Evolutionary conservation across 2,113 vertebrate genomes (phyloP).

Genomic region (Phylloscopus trochilus): DNA sequence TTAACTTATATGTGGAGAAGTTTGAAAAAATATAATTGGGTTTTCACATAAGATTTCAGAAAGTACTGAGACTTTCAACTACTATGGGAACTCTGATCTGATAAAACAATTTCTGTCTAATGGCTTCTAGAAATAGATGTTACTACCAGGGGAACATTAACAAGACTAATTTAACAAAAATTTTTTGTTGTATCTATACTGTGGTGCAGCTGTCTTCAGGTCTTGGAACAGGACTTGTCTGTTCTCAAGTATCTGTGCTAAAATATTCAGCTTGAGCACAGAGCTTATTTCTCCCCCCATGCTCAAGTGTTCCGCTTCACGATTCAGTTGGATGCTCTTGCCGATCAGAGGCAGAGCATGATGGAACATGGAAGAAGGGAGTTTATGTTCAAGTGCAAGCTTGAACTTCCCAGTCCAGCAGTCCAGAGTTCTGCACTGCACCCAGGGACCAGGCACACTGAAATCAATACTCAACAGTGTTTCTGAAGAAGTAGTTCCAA

Average conservation of each 20-base stretch:
- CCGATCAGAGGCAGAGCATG: not conserved
- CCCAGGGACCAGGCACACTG: not conserved
- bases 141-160: not conserved
- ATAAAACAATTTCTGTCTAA: not conserved
- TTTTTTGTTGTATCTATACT: fast-evolving
- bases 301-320: not conserved
- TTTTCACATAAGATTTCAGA: not conserved
- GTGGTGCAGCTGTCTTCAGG: not conserved
- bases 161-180: not conserved
- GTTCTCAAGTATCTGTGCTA: not conserved
- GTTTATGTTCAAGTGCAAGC: not conserved
- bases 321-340: not conserved
- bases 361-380: not conserved
- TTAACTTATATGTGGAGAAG: not conserved
- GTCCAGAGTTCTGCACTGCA: fast-evolving
- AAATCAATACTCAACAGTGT: not conserved
- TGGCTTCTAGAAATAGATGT: not conserved
- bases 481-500: not conserved
- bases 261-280: not conserved
- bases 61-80: not conserved
- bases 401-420: not conserved
- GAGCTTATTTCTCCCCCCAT: not conserved
- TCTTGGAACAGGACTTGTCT: not conserved
- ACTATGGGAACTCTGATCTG: not conserved
- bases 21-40: not conserved